These are phyloP conservation scores for Microctenopoma steveboyesi DNA, from an alignment of 2,797 vertebrate genomes.

Conservation along the genomic window DNA sequence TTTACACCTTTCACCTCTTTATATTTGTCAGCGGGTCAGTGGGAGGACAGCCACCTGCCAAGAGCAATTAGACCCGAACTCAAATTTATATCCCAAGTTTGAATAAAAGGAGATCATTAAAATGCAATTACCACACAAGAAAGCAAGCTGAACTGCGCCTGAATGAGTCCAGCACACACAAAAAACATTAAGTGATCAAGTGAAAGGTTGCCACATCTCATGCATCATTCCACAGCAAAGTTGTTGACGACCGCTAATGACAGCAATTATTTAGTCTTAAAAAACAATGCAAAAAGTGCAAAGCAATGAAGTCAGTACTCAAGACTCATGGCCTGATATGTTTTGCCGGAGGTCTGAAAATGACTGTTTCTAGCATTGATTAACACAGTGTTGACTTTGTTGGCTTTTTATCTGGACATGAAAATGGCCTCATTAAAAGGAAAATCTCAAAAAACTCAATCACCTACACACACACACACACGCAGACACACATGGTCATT, in stretches of 20 bases:
- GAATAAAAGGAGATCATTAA: slow-evolving; percentile 85
- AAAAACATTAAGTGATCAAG: slow-evolving; percentile 22
- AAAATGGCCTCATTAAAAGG: slow-evolving; percentile 44
- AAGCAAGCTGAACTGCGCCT: slow-evolving; percentile 57
- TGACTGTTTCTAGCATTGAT: slow-evolving; percentile 33
- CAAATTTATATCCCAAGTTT: slow-evolving; percentile 82
- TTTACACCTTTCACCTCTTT: slow-evolving; percentile 43
- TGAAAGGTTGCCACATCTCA: slow-evolving; percentile 43
- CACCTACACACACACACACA: background rate
- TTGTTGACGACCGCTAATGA: slow-evolving; percentile 52
- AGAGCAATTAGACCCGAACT: slow-evolving; percentile 72
- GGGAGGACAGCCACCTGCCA: slow-evolving; percentile 80
- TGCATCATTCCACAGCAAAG: slow-evolving; percentile 51
- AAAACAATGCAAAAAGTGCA: slow-evolving; percentile 13
- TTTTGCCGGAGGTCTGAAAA: slow-evolving; percentile 23
- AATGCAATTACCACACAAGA: slow-evolving; percentile 83
- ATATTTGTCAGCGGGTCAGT: slow-evolving; percentile 57
- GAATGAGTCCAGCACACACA: slow-evolving; percentile 42
- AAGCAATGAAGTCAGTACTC: background rate
- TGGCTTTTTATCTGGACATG: slow-evolving; percentile 39
- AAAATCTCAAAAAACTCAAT: slow-evolving; percentile 32
- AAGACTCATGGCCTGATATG: background rate
- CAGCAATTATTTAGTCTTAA: slow-evolving; percentile 48
- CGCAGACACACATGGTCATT: background rate
- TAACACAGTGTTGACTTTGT: background rate